Conservation (phyloP, 2,113 vertebrate genomes). For the Trogon surrucura region DNA sequence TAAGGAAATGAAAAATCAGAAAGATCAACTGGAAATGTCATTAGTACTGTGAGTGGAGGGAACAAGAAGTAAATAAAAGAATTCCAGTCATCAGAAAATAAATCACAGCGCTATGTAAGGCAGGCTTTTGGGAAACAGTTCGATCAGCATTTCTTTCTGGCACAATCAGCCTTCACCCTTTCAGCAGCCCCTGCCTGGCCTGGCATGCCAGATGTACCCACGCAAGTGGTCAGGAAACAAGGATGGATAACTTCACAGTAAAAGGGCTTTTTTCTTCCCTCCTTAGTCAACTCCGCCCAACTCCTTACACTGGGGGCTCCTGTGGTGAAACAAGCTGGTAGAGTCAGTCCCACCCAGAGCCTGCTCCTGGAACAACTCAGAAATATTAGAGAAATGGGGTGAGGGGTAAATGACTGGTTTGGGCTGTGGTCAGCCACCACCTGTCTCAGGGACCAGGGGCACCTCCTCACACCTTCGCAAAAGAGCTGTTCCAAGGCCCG, state of each 20-base stretch:
- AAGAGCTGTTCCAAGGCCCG: neutral
- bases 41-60: neutral
- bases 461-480: neutral
- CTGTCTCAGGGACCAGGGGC: neutral
- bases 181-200: neutral
- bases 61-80: neutral
- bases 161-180: neutral
- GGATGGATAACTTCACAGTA: neutral
- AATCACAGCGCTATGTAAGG: fast-evolving
- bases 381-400: fast-evolving
- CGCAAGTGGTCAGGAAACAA: fast-evolving
- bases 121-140: neutral
- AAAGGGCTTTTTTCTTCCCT: neutral
- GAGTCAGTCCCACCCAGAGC: neutral
- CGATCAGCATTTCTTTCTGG: neutral
- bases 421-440: neutral
- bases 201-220: fast-evolving
- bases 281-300: neutral
- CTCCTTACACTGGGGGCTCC: fast-evolving
- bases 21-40: neutral
- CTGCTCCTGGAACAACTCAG: neutral
- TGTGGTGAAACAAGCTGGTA: too few relatives aligned
- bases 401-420: neutral
- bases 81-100: neutral
- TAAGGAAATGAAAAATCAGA: slow-evolving; percentile 14